phyloP scores from a whole-genome alignment of 2,113 vertebrate species.

The Lepidothrix coronata region DNA sequence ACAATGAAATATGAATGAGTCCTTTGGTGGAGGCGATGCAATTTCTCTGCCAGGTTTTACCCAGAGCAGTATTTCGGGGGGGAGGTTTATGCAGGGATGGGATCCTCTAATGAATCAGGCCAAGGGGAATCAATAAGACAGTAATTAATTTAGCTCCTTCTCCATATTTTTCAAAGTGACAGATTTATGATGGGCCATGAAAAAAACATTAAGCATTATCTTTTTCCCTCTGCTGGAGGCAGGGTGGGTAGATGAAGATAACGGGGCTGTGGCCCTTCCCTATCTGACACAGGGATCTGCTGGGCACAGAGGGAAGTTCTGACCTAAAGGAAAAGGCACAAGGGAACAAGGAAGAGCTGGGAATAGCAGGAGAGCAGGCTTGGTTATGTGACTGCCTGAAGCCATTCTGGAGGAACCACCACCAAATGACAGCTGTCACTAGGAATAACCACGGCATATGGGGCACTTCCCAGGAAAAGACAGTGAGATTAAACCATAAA shows the following conservation, averaged over 20 bases:
- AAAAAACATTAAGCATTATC: neutral
- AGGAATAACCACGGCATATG: neutral
- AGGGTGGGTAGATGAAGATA: neutral
- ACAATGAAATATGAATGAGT: conserved; percentile 53
- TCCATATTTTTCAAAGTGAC: conserved; percentile 21
- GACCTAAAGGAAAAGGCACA: neutral
- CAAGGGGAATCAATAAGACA: neutral
- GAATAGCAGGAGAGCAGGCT: neutral
- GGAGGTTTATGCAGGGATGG: neutral
- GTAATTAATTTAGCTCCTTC: conserved; percentile 23
- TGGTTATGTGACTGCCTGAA: neutral
- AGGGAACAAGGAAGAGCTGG: neutral
- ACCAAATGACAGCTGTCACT: neutral
- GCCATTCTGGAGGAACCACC: neutral
- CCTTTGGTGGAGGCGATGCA: neutral
- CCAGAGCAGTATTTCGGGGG: neutral
- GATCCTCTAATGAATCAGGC: neutral
- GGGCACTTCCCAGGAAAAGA: neutral
- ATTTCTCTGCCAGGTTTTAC: conserved; percentile 6
- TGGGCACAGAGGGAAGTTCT: neutral
- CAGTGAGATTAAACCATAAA: neutral
- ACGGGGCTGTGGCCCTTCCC: neutral
- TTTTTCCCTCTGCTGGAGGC: neutral
- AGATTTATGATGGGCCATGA: neutral
- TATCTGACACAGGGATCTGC: neutral